Percentiles rank a stretch among this genome's conserved stretches.
phyloP scores from a whole-genome alignment of 2,888 invertebrate genomes.

The Sphinx pinastri region DNA sequence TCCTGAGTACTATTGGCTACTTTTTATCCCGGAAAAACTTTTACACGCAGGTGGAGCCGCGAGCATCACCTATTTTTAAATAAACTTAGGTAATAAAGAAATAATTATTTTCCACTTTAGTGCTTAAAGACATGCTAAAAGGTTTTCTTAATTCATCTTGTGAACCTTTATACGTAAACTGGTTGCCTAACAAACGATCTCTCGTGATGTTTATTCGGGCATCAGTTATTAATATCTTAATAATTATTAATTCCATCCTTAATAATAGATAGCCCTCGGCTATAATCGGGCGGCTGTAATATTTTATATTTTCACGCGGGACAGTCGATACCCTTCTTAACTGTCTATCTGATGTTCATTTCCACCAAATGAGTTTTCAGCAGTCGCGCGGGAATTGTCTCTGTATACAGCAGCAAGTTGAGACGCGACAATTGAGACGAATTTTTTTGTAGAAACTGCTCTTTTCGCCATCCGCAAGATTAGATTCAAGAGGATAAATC shows the following conservation, averaged over 20 bases:
- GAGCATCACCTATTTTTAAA: too few relatives aligned
- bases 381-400: conserved; percentile 62
- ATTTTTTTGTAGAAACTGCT: conserved; percentile 73
- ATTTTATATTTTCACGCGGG: not conserved
- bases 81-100: not conserved
- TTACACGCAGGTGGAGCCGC: too few relatives aligned
- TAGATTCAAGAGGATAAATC: conserved; percentile 81
- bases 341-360: conserved; percentile 50
- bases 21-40: too few relatives aligned
- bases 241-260: not conserved
- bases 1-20: too few relatives aligned
- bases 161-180: not conserved
- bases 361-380: conserved; percentile 59
- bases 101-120: not conserved
- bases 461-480: conserved; percentile 79
- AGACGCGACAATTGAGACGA: conserved; percentile 63
- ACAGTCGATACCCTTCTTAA: conserved; percentile 39
- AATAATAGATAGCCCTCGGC: not conserved
- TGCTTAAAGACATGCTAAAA: not conserved
- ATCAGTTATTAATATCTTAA: too few relatives aligned
- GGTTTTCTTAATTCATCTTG: not conserved
- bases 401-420: conserved; percentile 54
- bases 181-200: not conserved
- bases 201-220: too few relatives aligned
- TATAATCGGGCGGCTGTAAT: not conserved